phyloP scores from a whole-genome alignment of 2,797 vertebrate genomes.

The Sparus aurata region DNA sequence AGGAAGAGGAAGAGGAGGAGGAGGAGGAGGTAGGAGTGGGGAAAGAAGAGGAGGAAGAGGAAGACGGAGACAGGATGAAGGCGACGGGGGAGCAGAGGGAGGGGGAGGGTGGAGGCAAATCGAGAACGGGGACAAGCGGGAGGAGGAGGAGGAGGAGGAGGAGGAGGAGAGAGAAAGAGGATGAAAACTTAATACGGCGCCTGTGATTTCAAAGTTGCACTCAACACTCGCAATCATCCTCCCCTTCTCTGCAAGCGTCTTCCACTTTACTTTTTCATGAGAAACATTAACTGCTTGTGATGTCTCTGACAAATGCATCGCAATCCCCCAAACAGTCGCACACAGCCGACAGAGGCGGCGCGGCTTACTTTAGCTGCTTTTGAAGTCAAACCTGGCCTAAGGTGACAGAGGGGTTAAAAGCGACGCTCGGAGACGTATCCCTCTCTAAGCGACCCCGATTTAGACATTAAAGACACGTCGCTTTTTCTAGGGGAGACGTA shows the following conservation, averaged over 20 bases:
- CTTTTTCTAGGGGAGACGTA: conserved; percentile 19
- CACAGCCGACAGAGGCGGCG: conserved; percentile 37
- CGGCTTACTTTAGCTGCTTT: conserved; percentile 33
- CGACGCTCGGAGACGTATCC: conserved; percentile 4
- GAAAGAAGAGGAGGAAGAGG: conserved; percentile 31
- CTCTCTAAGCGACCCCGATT: conserved; percentile 3
- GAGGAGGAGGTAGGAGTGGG: conserved; percentile 22
- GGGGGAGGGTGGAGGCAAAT: conserved; percentile 28
- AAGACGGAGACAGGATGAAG: conserved; percentile 50
- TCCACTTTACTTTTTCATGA: conserved; percentile 66
- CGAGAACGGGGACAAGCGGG: conserved; percentile 48
- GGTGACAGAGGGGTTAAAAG: conserved; percentile 37
- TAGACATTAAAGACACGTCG: conserved; percentile 26
- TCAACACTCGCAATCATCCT: conserved; percentile 56
- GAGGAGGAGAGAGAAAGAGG: too few species aligned
- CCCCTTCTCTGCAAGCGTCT: conserved; percentile 31
- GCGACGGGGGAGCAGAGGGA: neutral
- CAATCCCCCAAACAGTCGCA: conserved; percentile 46
- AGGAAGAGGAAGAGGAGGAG: conserved; percentile 27
- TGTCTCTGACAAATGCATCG: conserved; percentile 60
- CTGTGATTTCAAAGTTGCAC: conserved; percentile 65
- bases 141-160: conserved; percentile 54
- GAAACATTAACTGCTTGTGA: conserved; percentile 62
- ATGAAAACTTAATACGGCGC: conserved; percentile 72
- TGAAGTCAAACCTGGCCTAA: conserved; percentile 50